Evolutionary conservation across 1,140 invertebrate genomes (phyloP).

Genomic region (Listronotus bonariensis): DNA sequence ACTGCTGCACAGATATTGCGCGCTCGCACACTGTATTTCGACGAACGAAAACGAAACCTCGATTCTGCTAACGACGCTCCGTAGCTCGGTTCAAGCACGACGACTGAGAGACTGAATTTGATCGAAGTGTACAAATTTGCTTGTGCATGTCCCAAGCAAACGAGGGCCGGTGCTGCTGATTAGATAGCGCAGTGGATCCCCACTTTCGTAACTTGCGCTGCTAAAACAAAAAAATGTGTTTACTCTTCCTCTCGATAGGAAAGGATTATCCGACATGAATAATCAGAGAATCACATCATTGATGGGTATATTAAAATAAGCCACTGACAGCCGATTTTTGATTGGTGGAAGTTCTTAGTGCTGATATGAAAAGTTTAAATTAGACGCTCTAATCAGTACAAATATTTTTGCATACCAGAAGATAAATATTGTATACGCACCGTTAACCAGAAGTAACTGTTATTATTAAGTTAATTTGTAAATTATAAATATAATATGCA

Average conservation of each 20-base stretch:
- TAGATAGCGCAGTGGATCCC: constrained; percentile 26
- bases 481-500: too few species aligned
- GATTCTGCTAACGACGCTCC: not conserved
- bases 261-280: not conserved
- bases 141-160: constrained; percentile 25
- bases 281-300: not conserved
- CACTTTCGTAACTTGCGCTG: constrained; percentile 17
- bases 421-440: too few species aligned
- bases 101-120: constrained; percentile 27
- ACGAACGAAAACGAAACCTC: constrained; percentile 15
- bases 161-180: constrained; percentile 22
- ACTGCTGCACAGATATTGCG: constrained; percentile 31
- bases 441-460: too few species aligned
- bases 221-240: constrained; percentile 15
- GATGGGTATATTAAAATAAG: not conserved
- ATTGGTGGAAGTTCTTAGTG: too few species aligned
- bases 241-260: constrained; percentile 16
- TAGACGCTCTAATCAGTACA: too few species aligned
- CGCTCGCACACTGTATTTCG: constrained; percentile 11
- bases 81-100: constrained; percentile 9
- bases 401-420: too few species aligned
- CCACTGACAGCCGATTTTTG: too few species aligned
- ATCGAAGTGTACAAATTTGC: constrained; percentile 32
- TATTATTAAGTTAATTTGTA: too few species aligned
- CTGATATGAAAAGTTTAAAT: too few species aligned